phyloP scores from a whole-genome alignment of 2,888 invertebrate genomes.

The Tortrix viridana region DNA sequence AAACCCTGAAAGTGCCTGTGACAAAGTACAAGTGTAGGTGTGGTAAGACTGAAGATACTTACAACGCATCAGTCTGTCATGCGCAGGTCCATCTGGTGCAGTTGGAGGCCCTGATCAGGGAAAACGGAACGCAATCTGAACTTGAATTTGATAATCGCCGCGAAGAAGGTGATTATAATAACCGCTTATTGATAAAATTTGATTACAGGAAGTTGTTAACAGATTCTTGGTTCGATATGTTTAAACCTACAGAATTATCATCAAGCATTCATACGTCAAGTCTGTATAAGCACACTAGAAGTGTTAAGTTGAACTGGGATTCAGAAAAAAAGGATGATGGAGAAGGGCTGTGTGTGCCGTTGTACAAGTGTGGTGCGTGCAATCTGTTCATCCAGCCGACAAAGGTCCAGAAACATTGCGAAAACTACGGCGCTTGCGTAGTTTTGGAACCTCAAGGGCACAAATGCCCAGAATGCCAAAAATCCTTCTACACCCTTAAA shows the following conservation, averaged over 20 bases:
- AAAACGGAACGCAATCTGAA: neutral
- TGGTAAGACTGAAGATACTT: no score
- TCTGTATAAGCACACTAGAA: neutral
- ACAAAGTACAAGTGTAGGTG: neutral
- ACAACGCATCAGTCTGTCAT: neutral
- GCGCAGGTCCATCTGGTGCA: neutral
- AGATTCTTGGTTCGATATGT: neutral
- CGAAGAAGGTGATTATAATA: neutral
- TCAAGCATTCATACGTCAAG: neutral
- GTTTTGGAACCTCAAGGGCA: neutral
- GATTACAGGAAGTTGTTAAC: neutral
- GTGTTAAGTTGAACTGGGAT: neutral
- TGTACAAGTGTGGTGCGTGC: neutral
- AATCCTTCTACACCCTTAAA: neutral
- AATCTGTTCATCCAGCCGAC: neutral
- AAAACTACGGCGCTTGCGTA: neutral
- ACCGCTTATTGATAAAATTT: neutral
- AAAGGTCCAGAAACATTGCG: neutral
- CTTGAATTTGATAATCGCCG: neutral
- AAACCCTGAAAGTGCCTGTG: neutral
- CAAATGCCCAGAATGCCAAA: neutral
- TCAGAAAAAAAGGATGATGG: neutral
- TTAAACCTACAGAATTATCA: neutral
- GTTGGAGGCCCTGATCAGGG: neutral
- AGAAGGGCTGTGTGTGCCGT: neutral